Conservation (phyloP, 2,113 vertebrate species). For the Pelusios castaneus region DNA sequence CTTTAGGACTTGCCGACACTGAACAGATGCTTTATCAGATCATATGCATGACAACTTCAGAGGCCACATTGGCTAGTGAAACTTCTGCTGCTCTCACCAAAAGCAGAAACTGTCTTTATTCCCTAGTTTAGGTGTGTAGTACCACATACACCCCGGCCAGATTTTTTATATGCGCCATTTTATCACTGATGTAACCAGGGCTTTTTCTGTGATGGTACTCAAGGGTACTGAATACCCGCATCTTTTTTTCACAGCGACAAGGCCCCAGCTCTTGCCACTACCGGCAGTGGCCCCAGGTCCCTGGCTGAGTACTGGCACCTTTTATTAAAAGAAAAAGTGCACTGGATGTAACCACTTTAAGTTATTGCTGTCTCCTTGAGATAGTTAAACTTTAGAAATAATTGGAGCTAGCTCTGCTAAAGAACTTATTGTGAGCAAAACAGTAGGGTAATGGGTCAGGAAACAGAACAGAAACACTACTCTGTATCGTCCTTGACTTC, state of each 20-base stretch:
- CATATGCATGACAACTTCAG: background rate
- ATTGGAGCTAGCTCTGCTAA: constrained; percentile 54
- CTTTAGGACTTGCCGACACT: background rate
- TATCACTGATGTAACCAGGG: constrained; percentile 24
- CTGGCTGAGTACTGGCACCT: too few species aligned
- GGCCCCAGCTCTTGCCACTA: too few species aligned
- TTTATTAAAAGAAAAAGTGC: too few species aligned
- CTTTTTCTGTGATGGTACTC: too few species aligned
- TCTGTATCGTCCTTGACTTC: background rate
- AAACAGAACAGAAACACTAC: background rate
- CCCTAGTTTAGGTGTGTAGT: background rate
- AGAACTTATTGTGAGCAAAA: constrained; percentile 37
- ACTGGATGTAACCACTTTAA: constrained; percentile 21
- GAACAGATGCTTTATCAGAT: background rate
- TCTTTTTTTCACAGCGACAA: too few species aligned
- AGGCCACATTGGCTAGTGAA: background rate
- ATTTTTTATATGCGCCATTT: background rate
- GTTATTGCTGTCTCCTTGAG: constrained; percentile 5
- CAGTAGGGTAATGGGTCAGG: constrained; percentile 23
- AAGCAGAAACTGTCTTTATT: background rate
- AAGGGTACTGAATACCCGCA: too few species aligned
- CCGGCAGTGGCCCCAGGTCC: too few species aligned
- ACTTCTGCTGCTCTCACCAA: constrained; percentile 2
- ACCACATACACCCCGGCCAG: background rate
- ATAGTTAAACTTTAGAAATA: constrained; percentile 49